Evolutionary conservation across 64 coral and sea anemone species (phyloP).

Genomic region (Anthopleura sola): DNA sequence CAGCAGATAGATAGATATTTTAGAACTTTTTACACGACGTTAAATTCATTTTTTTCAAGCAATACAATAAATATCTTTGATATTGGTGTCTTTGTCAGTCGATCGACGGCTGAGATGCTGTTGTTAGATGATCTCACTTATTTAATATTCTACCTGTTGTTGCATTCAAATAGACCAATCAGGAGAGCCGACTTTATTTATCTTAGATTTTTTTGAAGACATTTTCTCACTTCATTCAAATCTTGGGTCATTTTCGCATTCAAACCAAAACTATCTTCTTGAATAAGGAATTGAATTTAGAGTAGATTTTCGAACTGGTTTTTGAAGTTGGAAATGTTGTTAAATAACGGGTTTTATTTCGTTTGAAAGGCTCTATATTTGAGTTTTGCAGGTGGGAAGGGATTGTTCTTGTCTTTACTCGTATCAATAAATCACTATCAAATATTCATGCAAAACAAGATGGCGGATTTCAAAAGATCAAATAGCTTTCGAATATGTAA

Average conservation of each 20-base stretch:
- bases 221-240: background rate
- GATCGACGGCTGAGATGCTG: background rate
- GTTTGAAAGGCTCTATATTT: conserved; percentile 2
- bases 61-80: background rate
- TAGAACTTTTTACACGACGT: background rate
- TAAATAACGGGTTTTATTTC: background rate
- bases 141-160: conserved; percentile 15
- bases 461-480: conserved; percentile 5
- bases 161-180: conserved; percentile 11
- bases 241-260: background rate
- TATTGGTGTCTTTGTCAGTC: background rate
- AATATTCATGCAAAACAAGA: background rate
- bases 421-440: background rate
- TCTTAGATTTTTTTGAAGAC: background rate
- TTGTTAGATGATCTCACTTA: conserved; percentile 30
- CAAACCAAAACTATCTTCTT: background rate
- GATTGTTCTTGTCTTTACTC: background rate
- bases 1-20: background rate
- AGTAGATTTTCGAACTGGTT: background rate
- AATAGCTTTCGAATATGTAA: background rate
- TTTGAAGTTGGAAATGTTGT: background rate
- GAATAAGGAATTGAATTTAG: background rate
- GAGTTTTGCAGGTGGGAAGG: background rate
- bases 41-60: background rate
- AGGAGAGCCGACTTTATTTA: background rate